Evolutionary conservation across 2,113 vertebrate genomes (phyloP), one percentile per base, ranked within the genome.

Genomic region (Eublepharis macularius): DNA sequence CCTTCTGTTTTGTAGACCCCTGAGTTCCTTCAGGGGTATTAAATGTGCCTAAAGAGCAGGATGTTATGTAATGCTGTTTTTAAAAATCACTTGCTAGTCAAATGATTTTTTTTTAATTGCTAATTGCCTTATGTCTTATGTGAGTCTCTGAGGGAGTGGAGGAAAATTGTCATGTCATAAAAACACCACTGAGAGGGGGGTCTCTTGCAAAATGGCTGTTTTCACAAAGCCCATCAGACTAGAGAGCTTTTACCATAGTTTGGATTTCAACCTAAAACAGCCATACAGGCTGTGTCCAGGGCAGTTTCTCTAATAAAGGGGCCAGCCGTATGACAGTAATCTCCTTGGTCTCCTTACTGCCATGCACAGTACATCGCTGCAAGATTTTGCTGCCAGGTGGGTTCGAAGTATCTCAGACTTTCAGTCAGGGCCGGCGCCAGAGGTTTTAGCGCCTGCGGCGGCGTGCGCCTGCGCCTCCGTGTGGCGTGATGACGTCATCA

Each of bases 11-110:
- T 84, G 92, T 82, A 88, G 66, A n/a, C n/a, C n/a, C n/a, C 80
- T 63, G 74, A 75, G 86, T 90, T 82, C 83, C 85, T 80, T 78
- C 93, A 76, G 69, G 41, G 47, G n/a, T 12, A 26, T 41, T 49
- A 41, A 80, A 78, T 7, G 17, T 0, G 19, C 36, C 78, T 51
- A 36, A 92, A 78, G 82, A 32, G 81, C 70, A 87, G 47, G 82
- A 70, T 39, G 8, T 83, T 60, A 21, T 87, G 43, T 79, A 45
- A 45, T 60, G 68, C 77, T 86, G 92, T 90, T 92, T 54, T 21
- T 36, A 4, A 92, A 94, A 94, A 91, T 88, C 85, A 87, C 89
- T 91, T 84, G n/a, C n/a, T n/a, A n/a, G n/a, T n/a, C n/a, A n/a
- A n/a, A n/a, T n/a, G n/a, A n/a, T n/a, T n/a, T n/a, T n/a, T n/a